Base-by-base conservation (phyloP, 1,140 invertebrate genomes). In the Sitophilus oryzae region DNA sequence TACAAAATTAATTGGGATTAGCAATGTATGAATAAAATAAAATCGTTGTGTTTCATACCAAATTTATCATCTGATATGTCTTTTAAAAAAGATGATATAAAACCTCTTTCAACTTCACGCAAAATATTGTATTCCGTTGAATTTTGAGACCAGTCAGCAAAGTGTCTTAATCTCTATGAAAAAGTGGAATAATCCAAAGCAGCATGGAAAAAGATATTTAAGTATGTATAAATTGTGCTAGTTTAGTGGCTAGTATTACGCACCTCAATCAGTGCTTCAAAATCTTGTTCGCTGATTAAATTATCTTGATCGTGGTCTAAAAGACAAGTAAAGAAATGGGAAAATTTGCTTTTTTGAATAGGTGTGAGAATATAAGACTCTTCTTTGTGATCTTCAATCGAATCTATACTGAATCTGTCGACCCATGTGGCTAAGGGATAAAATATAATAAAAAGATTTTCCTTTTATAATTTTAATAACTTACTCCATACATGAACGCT, bases 401-500 rank as follows among this genome's bases (percentile, higher is more conserved):
- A 73, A 56, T 83, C 81, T 52, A 82, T 77, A 61, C 80, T 83
- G 63, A 77, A 83, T 41, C 82, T 73, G 63, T 82, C 82, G 21
- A 84, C 82, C 80, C 81, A 84, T 11, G 82, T 84, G 9, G 82
- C 82, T 84, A 64, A 52, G 70, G 72, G 55, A 43, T 38, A 47
- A 18, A 21, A 49, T 8, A 20, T 45, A 30, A 30, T 43, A 16
- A 14, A 19, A 3, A 37, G 30, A 45, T 10, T 16, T 46, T 37
- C n/a, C 23, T 20, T 11, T 19, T 35, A 43, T 36, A 55, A 37
- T n/a, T 42, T 38, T 23, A 44, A 21, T 22, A 23, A 75, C 78
- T 79, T 72, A 85, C 83, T 81, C 82, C 82, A 84, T 50, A 85
- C 80, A 62, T 85, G 82, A 11, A 84, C 82, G 65, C 82, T 84